phyloP scores from a whole-genome alignment of 2,888 invertebrate genomes.

The Cephus spinipes region DNA sequence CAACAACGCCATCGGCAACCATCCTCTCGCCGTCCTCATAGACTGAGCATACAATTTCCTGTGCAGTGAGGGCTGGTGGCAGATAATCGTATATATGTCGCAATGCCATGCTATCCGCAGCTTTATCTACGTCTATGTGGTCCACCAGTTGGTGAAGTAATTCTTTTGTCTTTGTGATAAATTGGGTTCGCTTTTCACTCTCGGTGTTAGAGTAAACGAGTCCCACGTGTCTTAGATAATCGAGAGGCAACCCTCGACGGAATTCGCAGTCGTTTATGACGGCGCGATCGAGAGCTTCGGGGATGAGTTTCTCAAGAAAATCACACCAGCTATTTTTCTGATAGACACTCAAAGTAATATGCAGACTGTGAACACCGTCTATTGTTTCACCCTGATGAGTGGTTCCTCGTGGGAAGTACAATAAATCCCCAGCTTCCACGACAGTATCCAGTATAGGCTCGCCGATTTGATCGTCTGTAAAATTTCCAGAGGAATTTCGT shows the following conservation, averaged over 20 bases:
- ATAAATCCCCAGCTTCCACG: conserved; percentile 87
- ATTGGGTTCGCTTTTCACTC: conserved; percentile 67
- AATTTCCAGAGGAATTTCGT: conserved; percentile 85
- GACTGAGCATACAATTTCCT: conserved; percentile 78
- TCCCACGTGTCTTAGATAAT: conserved; percentile 83
- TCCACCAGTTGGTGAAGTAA: conserved; percentile 63
- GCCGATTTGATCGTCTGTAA: conserved; percentile 79
- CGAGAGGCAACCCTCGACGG: conserved; percentile 82
- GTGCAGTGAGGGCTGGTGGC: conserved; percentile 80
- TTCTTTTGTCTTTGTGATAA: conserved; percentile 68
- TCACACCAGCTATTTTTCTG: conserved; percentile 93
- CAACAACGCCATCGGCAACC: conserved; percentile 72
- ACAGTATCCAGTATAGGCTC: conserved; percentile 83
- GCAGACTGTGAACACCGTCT: conserved; percentile 87
- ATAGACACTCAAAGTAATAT: conserved; percentile 93
- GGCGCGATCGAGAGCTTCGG: conserved; percentile 80
- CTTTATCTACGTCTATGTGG: conserved; percentile 74
- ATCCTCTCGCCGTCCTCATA: conserved; percentile 80
- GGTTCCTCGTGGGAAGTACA: conserved; percentile 93
- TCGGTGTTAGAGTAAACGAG: conserved; percentile 72
- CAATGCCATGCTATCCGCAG: conserved; percentile 88
- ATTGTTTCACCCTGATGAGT: conserved; percentile 88
- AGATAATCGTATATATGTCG: conserved; percentile 87
- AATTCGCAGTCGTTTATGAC: conserved; percentile 78
- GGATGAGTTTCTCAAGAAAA: conserved; percentile 84